Conservation (phyloP, 2,888 invertebrate genomes). For the Endotricha flammealis region DNA sequence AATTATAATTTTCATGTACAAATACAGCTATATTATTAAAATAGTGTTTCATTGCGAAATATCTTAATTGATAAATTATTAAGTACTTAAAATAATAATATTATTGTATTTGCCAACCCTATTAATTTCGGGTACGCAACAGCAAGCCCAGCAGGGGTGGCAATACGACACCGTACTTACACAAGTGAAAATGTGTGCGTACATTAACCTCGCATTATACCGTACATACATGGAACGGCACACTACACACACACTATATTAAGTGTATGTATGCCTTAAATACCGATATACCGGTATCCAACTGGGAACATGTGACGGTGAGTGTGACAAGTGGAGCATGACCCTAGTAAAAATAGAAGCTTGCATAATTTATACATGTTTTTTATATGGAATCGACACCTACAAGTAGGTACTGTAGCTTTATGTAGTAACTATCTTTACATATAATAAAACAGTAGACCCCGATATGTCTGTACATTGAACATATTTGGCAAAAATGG, state of each 20-base stretch:
- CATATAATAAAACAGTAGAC: too few relatives aligned
- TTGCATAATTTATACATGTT: constrained; percentile 9
- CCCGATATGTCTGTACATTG: too few relatives aligned
- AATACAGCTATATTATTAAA: too few relatives aligned
- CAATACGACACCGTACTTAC: constrained; percentile 38
- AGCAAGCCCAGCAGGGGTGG: constrained; percentile 49
- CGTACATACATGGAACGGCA: not conserved
- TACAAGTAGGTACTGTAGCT: too few relatives aligned
- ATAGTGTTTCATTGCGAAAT: too few relatives aligned
- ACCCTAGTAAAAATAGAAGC: constrained; percentile 2
- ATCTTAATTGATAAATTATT: not conserved
- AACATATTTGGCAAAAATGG: too few relatives aligned
- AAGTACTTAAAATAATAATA: too few relatives aligned
- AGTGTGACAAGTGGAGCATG: constrained; percentile 32
- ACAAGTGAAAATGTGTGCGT: constrained; percentile 19
- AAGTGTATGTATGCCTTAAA: constrained; percentile 14
- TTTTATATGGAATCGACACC: too few relatives aligned
- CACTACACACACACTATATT: constrained; percentile 12
- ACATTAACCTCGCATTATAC: constrained; percentile 1
- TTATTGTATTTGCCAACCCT: constrained; percentile 19
- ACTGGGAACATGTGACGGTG: constrained; percentile 31
- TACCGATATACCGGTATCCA: constrained; percentile 32
- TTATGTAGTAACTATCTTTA: too few relatives aligned
- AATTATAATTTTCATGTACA: too few relatives aligned
- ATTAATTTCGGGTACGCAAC: constrained; percentile 21